These are phyloP conservation scores for Chiloscyllium plagiosum DNA, from an alignment of 2,113 vertebrate species.

Conservation along the genomic window DNA sequence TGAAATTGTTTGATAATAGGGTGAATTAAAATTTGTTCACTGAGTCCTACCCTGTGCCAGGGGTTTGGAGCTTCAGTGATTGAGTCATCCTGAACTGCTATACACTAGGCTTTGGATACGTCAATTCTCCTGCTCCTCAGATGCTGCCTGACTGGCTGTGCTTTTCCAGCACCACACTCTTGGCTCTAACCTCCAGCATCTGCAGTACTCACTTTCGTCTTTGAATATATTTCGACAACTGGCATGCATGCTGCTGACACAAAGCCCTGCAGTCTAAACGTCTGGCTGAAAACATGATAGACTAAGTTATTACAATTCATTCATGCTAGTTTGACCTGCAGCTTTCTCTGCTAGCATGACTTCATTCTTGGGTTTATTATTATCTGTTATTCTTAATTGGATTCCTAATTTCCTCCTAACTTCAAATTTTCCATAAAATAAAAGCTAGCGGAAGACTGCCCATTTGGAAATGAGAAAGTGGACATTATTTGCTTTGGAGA, in stretches of 20 bases:
- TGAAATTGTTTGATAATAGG: not conserved
- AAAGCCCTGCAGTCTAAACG: not conserved
- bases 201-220: too few relatives aligned
- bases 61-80: not conserved
- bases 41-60: not conserved
- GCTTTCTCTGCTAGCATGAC: too few relatives aligned
- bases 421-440: not conserved
- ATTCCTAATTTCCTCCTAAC: not conserved
- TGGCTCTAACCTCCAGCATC: too few relatives aligned
- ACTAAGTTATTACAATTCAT: not conserved
- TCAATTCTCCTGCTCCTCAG: not conserved
- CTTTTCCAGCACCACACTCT: too few relatives aligned
- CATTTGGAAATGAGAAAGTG: not conserved
- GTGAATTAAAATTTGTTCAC: not conserved
- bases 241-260: not conserved
- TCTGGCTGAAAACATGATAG: not conserved
- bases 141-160: too few relatives aligned
- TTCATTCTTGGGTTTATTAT: too few relatives aligned
- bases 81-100: not conserved
- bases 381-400: too few relatives aligned
- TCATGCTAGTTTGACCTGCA: too few relatives aligned
- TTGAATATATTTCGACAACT: not conserved
- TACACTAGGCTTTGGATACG: not conserved
- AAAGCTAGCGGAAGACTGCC: not conserved
- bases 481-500: not conserved